Evolutionary conservation across 2,113 vertebrate species (phyloP).

Genomic region (Solea senegalensis): DNA sequence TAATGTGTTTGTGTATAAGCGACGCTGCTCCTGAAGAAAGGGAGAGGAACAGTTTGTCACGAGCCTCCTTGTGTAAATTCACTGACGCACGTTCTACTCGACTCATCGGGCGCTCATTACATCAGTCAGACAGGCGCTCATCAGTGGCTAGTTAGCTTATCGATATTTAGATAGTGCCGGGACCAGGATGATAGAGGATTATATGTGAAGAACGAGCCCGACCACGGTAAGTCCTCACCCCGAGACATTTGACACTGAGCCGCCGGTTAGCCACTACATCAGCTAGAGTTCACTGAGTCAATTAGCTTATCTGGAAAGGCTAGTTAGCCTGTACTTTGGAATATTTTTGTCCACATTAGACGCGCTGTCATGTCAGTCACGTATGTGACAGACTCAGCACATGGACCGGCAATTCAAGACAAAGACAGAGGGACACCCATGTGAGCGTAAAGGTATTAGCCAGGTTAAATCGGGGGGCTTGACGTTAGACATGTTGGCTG

Average conservation of each 20-base stretch:
- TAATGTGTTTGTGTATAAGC: too few relatives aligned
- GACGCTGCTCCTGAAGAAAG: too few relatives aligned
- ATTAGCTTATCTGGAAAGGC: neutral
- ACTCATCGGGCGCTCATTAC: neutral
- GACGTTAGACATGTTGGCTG: too few relatives aligned
- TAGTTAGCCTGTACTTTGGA: conserved; percentile 1
- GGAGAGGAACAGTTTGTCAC: too few relatives aligned
- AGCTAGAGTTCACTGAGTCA: conserved; percentile 1
- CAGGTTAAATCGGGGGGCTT: neutral
- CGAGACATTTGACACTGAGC: neutral
- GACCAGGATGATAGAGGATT: conserved; percentile 51
- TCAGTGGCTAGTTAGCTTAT: neutral
- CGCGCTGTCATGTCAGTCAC: neutral
- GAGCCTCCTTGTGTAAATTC: too few relatives aligned
- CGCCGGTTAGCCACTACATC: neutral
- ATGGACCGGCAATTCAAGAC: neutral
- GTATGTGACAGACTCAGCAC: too few relatives aligned
- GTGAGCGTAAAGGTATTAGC: accelerated
- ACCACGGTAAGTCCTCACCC: conserved; percentile 40
- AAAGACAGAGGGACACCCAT: neutral
- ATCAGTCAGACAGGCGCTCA: neutral
- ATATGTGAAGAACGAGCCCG: conserved; percentile 46
- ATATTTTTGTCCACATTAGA: too few relatives aligned
- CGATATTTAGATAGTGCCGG: neutral
- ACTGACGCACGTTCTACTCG: neutral